A percentile compares a stretch with the other conserved stretches of the same genome.
phyloP scores from a whole-genome alignment of 2,888 invertebrate genomes.

The Tholera decimalis region DNA sequence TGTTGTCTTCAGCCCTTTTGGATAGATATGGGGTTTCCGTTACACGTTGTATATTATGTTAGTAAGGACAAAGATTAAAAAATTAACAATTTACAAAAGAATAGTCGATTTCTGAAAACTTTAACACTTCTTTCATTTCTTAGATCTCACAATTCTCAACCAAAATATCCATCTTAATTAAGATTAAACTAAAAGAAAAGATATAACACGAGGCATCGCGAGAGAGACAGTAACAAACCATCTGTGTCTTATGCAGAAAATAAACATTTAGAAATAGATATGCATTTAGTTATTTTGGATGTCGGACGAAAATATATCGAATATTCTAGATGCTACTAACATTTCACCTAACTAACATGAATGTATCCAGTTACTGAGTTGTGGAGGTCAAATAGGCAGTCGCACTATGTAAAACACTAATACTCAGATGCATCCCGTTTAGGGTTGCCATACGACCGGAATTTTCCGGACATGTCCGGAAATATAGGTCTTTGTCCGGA shows the following conservation, averaged over 20 bases:
- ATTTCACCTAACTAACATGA: not conserved
- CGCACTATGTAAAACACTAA: too few relatives aligned
- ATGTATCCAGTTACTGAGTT: too few relatives aligned
- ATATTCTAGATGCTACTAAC: conserved; percentile 1
- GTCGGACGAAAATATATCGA: not conserved
- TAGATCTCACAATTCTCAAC: not conserved
- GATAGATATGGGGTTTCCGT: too few relatives aligned
- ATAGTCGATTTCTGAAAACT: not conserved
- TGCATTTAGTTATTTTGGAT: conserved; percentile 42
- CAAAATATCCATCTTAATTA: conserved; percentile 5
- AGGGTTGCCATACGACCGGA: too few relatives aligned
- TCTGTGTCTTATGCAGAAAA: conserved; percentile 32
- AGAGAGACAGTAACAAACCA: conserved; percentile 33
- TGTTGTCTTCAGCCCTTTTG: too few relatives aligned
- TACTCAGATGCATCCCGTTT: too few relatives aligned
- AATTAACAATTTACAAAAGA: too few relatives aligned
- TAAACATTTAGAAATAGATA: conserved; percentile 41
- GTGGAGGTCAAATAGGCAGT: too few relatives aligned
- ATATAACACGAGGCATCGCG: not conserved
- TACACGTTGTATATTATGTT: too few relatives aligned
- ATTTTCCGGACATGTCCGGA: too few relatives aligned
- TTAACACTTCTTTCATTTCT: not conserved
- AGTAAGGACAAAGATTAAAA: too few relatives aligned
- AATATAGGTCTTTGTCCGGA: too few relatives aligned
- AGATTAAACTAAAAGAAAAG: conserved; percentile 2